These are phyloP conservation scores for Notarius lentiginosus DNA, from an alignment of 2,113 vertebrate species.

Conservation along the genomic window DNA sequence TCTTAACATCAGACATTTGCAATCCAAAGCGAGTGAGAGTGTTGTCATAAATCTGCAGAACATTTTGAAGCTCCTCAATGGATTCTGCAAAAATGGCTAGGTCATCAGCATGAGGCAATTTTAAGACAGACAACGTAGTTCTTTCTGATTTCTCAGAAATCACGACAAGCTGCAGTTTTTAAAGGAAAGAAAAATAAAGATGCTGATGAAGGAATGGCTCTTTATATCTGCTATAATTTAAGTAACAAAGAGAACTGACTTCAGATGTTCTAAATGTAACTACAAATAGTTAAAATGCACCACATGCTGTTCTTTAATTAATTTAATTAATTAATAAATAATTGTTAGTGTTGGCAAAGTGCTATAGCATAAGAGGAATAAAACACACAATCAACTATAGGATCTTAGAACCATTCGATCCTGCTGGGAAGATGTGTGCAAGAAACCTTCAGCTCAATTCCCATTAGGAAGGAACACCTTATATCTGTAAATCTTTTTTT, in stretches of 20 bases:
- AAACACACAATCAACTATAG: background rate
- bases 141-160: background rate
- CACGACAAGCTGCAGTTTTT: background rate
- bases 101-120: too few relatives aligned
- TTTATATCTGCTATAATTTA: background rate
- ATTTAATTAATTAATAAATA: background rate
- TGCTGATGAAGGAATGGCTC: background rate
- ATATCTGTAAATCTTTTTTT: conserved; percentile 9
- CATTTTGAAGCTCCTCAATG: too few relatives aligned
- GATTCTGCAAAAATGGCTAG: too few relatives aligned
- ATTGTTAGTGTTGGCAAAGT: background rate
- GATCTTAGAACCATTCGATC: background rate
- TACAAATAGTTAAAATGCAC: background rate
- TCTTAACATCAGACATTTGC: too few relatives aligned
- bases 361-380: background rate
- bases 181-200: background rate
- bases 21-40: too few relatives aligned
- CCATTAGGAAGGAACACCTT: conserved; percentile 13
- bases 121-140: background rate
- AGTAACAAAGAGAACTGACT: background rate
- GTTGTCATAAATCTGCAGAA: too few relatives aligned
- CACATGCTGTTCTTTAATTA: background rate
- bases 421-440: background rate
- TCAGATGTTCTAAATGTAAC: background rate
- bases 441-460: background rate